These are phyloP conservation scores for Lutraria rhynchaena DNA, from an alignment of 1,140 invertebrate genomes.

Conservation along the genomic window DNA sequence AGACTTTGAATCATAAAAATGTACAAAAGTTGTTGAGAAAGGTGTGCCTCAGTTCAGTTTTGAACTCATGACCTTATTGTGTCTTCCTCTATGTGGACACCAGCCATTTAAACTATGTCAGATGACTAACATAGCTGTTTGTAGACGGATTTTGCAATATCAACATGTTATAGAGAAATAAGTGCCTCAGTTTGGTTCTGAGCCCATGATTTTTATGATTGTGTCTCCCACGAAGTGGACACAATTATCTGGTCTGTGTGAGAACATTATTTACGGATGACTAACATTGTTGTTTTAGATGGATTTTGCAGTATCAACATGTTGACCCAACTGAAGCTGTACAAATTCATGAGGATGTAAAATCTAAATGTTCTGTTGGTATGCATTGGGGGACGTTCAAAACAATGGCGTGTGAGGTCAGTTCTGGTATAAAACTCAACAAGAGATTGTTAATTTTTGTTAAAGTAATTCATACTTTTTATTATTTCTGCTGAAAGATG, in stretches of 20 bases:
- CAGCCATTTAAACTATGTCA: too few relatives aligned
- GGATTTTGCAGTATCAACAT: conserved; percentile 78
- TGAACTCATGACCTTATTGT: too few relatives aligned
- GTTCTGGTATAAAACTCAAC: too few relatives aligned
- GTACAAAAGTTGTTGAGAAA: too few relatives aligned
- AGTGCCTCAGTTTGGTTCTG: not conserved
- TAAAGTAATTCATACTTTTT: too few relatives aligned
- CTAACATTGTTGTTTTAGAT: conserved; percentile 26
- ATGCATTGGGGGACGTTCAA: conserved; percentile 81
- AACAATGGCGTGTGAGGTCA: conserved; percentile 32
- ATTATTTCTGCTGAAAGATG: too few relatives aligned
- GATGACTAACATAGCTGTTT: too few relatives aligned
- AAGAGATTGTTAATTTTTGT: too few relatives aligned
- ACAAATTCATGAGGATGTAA: conserved; percentile 82
- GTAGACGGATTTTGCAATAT: not conserved
- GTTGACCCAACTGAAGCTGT: conserved; percentile 84
- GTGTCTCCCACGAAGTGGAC: not conserved
- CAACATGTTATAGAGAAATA: not conserved
- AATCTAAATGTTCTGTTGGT: conserved; percentile 73
- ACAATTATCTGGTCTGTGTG: not conserved
- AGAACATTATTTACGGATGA: not conserved
- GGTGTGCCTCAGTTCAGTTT: too few relatives aligned
- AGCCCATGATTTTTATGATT: not conserved
- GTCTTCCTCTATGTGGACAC: too few relatives aligned
- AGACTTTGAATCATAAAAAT: too few relatives aligned